These are phyloP conservation scores for Frieseomelitta varia DNA, from an alignment of 1,140 invertebrate species.

Conservation along the genomic window DNA sequence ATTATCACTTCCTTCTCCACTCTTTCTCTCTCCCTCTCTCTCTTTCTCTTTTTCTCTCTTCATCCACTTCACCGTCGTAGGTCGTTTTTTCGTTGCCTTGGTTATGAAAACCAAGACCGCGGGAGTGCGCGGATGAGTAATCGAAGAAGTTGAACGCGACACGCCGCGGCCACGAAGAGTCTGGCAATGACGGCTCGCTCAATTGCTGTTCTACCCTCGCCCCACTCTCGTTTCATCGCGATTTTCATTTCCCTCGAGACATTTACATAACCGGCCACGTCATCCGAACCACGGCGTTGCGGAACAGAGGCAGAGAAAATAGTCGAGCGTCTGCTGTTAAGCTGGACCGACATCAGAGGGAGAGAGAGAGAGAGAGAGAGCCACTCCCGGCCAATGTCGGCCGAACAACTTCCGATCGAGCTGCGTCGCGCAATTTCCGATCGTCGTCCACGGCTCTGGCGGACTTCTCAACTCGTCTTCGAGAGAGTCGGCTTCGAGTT, in stretches of 20 bases:
- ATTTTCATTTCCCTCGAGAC: conserved; percentile 56
- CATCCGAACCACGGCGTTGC: not conserved
- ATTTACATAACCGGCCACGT: conserved; percentile 36
- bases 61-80: not conserved
- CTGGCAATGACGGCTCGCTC: conserved; percentile 60
- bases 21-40: conserved; percentile 2
- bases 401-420: conserved; percentile 25
- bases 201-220: conserved; percentile 43
- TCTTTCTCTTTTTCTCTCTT: not conserved
- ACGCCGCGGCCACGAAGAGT: conserved; percentile 10
- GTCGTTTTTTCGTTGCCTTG: not conserved
- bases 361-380: not conserved
- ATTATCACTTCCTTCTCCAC: conserved; percentile 37
- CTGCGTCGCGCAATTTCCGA: not conserved
- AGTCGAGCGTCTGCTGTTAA: conserved; percentile 5
- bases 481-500: not conserved
- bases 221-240: conserved; percentile 6
- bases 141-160: conserved; percentile 26
- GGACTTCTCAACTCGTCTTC: not conserved
- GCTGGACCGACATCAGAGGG: not conserved
- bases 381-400: not conserved
- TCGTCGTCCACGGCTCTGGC: not conserved
- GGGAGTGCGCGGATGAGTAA: conserved; percentile 45
- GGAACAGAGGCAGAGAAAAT: conserved; percentile 40
- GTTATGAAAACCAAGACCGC: conserved; percentile 36